Evolutionary conservation across 2,888 invertebrate species (phyloP), one percentile per base, ranked within the genome.

Genomic region (Acrocyrtus sp.): DNA sequence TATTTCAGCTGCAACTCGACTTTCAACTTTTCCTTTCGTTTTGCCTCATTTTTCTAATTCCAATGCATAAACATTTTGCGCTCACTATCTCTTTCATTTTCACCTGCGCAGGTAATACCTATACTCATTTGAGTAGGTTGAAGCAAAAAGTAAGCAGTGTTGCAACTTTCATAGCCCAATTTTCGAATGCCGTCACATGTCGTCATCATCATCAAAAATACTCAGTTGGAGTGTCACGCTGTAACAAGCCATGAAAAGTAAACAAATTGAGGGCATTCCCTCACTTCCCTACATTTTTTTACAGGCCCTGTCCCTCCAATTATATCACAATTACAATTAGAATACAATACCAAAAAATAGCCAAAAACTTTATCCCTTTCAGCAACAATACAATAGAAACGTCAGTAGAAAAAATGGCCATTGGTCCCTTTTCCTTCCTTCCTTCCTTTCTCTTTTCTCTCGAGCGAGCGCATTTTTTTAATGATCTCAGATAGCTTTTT

Each of bases 211-310:
- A 34, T 5, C 48, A 12, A 21, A 48, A 51, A 22, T 26, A 51
- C 26, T 61, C 69, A 61, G 67, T n/a, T 47, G 61, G 61, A 69
- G 60, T 69, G 69, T 69, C 69, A 69, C 26, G 58, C 24, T 22
- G 34, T 69, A 69, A 69, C 69, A 61, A 61, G 61, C 47, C 54
- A 41, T 69, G 61, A 69, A n/a, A 54, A 47, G 19, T 50, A 61
- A 61, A 69, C 54, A 61, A 53, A n/a, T n/a, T n/a, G n/a, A n/a
- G n/a, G n/a, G 34, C 12, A 34, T 34, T 34, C 34, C 1, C 34
- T 29, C 54, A 54, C 19, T n/a, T n/a, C n/a, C n/a, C 54, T 54
- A 27, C 29, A 54, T 19, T 39, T 56, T 41, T 39, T 61, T 47
- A 39, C n/a, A n/a, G n/a, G n/a, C n/a, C n/a, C n/a, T n/a, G n/a